Evolutionary conservation across 2,888 invertebrate species (phyloP), one percentile per base, ranked within the genome.

Genomic region (Bellardia pandia): DNA sequence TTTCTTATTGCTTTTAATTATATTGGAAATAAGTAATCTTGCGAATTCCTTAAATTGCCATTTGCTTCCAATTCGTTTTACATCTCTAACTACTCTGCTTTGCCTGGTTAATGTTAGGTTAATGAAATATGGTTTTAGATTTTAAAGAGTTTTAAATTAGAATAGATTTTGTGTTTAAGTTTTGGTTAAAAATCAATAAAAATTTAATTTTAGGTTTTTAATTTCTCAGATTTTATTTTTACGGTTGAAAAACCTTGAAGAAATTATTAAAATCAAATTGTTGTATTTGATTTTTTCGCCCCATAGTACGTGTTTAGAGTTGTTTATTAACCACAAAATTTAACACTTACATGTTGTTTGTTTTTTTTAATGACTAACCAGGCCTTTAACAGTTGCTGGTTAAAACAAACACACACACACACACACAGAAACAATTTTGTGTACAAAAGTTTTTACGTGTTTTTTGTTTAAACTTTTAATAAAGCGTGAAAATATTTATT

Each of bases 401-500:
- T 75, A 75, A 78, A 76, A 23, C 23, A 23, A 23, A 23, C 23
- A 23, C 23, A 23, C 23, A 23, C 23, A 23, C 23, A 23, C 23
- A 23, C 23, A 23, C 23, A 23, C 23, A 23, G 23, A 23, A 23
- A 23, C 23, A 23, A 23, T 23, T 23, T 51, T 5, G 9, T 42
- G 8, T 23, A 58, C 58, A 58, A 33, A 80, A 72, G 11, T 33
- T 64, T 71, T 66, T 75, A 72, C 62, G 48, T 56, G 8, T 30
- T 30, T 8, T 23, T 58, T 58, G 33, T 30, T 11, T 11, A 77
- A 85, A 87, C 69, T 87, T 85, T 87, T 82, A 87, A 85, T 87
- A 87, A 85, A 82, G 85, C 85, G 78, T 87, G 87, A 87, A 87
- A 87, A 87, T 87, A 77, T 87, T 85, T 86, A 86, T 86, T 86